These are phyloP conservation scores for Diadumene lineata DNA, from an alignment of 92 coral and sea anemone genomes.

Conservation along the genomic window DNA sequence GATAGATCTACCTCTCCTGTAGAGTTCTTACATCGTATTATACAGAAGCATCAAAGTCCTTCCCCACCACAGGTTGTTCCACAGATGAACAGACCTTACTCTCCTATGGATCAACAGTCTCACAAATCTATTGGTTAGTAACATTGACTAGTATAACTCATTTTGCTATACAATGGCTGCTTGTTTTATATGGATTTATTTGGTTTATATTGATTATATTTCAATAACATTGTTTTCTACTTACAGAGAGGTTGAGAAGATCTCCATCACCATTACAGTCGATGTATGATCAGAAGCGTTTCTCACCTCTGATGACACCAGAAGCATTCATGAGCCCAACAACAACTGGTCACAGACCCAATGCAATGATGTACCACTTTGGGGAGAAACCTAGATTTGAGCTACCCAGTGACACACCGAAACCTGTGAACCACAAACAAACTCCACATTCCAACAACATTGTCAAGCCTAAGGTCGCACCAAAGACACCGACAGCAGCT, in stretches of 20 bases:
- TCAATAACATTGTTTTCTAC: too few relatives aligned
- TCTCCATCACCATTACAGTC: constrained; percentile 68
- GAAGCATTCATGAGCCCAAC: constrained; percentile 46
- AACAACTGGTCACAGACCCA: neutral
- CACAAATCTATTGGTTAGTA: constrained; percentile 72
- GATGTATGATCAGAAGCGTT: constrained; percentile 62
- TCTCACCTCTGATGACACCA: constrained; percentile 68
- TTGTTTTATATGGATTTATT: too few relatives aligned
- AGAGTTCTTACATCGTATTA: constrained; percentile 74
- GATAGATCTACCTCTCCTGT: constrained; percentile 83
- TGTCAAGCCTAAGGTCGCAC: constrained; percentile 7
- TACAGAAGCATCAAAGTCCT: constrained; percentile 66
- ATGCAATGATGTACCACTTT: neutral
- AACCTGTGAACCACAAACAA: constrained; percentile 11
- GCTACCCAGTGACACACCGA: constrained; percentile 26
- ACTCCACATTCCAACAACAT: constrained; percentile 8
- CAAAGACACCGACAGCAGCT: constrained; percentile 21
- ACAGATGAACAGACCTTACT: constrained; percentile 71
- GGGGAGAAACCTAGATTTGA: constrained; percentile 30
- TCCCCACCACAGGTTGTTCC: constrained; percentile 91
- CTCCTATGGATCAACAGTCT: constrained; percentile 57
- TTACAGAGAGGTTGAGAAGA: constrained; percentile 39
- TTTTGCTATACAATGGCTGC: neutral
- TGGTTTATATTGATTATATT: too few relatives aligned
- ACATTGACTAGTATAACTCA: neutral